A percentile compares a stretch with the other conserved stretches of the same genome.
Evolutionary conservation across 2,113 vertebrate species (phyloP).

Genomic region (Danio rerio): GRCz12tu NC_133191.1:39298501-39299000

Average conservation of each 20-base stretch:
- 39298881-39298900: neutral
- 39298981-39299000: neutral
- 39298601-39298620: no score
- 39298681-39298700: neutral
- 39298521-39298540: no score
- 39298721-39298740: neutral
- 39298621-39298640: no score
- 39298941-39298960: conserved; percentile 7
- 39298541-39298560: no score
- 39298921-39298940: neutral
- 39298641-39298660: no score
- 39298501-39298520: no score
- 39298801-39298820: conserved; percentile 92
- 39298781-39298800: conserved; percentile 97
- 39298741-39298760: conserved; percentile 89
- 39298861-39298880: neutral
- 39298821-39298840: conserved; percentile 92
- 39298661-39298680: no score
- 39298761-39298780: conserved; percentile 92
- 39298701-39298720: neutral
- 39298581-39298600: no score
- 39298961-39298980: neutral
- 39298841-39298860: neutral
- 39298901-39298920: neutral
- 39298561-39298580: no score